These are phyloP conservation scores for Stegodyphus mimosarum DNA, from an alignment of 1,140 invertebrate genomes.

Conservation along the genomic window DNA sequence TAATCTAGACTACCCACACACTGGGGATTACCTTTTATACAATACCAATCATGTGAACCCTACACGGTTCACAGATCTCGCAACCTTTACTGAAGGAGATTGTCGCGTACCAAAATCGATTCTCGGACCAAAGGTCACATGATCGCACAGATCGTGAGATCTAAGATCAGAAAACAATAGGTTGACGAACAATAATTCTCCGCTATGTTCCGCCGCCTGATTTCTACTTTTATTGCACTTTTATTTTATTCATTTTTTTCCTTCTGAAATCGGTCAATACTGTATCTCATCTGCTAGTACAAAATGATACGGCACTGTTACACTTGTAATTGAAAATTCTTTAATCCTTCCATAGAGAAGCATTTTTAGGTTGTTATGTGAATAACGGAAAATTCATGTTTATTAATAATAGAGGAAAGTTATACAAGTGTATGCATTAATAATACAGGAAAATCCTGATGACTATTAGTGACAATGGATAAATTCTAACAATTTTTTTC, in stretches of 20 bases:
- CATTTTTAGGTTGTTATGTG: not conserved
- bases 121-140: constrained; percentile 19
- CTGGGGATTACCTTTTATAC: no score
- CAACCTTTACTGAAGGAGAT: not conserved
- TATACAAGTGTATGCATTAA: no score
- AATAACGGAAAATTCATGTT: not conserved
- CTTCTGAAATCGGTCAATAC: not conserved
- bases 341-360: not conserved
- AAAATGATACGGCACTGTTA: not conserved
- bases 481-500: no score
- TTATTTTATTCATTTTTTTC: not conserved
- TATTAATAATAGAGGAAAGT: no score
- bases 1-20: no score
- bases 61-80: not conserved
- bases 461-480: no score
- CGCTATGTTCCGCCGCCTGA: constrained; percentile 1
- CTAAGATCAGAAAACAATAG: constrained; percentile 17
- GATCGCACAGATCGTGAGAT: constrained; percentile 30
- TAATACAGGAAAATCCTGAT: no score
- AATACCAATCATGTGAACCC: no score
- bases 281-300: not conserved
- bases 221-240: constrained; percentile 23
- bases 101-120: constrained; percentile 7
- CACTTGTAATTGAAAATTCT: not conserved
- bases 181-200: constrained; percentile 24